Evolutionary conservation across 2,797 vertebrate species (phyloP).

Genomic region (Triplophysa bombifrons): DNA sequence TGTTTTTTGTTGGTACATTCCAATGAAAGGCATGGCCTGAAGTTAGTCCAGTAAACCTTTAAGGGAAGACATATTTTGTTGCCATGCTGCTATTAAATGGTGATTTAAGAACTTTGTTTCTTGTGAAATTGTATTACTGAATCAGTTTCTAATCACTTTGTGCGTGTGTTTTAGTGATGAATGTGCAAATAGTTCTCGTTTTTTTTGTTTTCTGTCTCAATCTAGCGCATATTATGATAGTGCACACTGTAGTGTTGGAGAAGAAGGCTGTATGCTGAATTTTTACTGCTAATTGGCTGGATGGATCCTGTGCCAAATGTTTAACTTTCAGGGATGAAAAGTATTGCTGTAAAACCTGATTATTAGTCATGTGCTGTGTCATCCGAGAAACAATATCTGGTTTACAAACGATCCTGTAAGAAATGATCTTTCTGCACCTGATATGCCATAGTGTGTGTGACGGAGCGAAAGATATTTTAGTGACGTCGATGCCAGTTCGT

Average conservation of each 20-base stretch:
- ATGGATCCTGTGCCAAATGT: conserved; percentile 39
- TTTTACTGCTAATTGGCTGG: conserved; percentile 27
- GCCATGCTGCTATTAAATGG: conserved; percentile 42
- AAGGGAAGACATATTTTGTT: conserved; percentile 31
- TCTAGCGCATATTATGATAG: conserved; percentile 12
- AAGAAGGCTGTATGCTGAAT: background rate
- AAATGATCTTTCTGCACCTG: conserved; percentile 24
- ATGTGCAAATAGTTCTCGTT: conserved; percentile 11
- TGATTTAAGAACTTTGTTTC: conserved; percentile 26
- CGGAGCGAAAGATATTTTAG: background rate
- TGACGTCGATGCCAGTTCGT: conserved; percentile 28
- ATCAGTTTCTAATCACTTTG: conserved; percentile 22
- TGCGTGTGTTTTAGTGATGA: conserved; percentile 39
- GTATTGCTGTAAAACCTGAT: conserved; percentile 43
- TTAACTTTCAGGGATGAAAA: conserved; percentile 43
- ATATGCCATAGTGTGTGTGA: conserved; percentile 5
- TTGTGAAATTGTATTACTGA: conserved; percentile 32
- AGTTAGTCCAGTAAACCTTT: background rate
- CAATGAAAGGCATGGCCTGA: conserved; percentile 41
- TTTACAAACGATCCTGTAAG: conserved; percentile 44
- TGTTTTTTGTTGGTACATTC: conserved; percentile 32
- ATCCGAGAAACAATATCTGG: conserved; percentile 8
- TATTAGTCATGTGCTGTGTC: background rate
- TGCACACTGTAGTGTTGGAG: conserved; percentile 7
- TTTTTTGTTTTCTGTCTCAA: conserved; percentile 8